A percentile compares a stretch with the other conserved stretches of the same genome.
These are phyloP conservation scores for Tetraneura akinire DNA, from an alignment of 1,140 invertebrate species.

Conservation along the genomic window DNA sequence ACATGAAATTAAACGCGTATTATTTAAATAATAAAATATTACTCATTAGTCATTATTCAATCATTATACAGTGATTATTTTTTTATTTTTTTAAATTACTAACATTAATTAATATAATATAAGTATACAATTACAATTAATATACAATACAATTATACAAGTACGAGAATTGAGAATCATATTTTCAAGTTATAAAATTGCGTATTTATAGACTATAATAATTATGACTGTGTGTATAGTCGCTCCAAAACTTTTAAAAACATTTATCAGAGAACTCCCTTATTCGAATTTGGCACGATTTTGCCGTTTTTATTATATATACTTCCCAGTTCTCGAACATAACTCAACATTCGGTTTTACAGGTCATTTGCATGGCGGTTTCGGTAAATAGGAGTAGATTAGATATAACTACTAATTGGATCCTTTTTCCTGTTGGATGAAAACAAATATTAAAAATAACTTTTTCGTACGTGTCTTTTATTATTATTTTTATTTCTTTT, in stretches of 20 bases:
- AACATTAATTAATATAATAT: too few relatives aligned
- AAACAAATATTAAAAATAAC: constrained; percentile 26
- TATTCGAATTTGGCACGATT: constrained; percentile 26
- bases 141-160: too few relatives aligned
- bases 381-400: constrained; percentile 8
- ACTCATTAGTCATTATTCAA: too few relatives aligned
- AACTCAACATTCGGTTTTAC: neutral
- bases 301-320: neutral
- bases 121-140: too few relatives aligned
- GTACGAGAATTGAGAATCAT: neutral
- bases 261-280: constrained; percentile 10
- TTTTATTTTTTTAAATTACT: too few relatives aligned
- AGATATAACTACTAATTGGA: constrained; percentile 37
- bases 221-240: neutral
- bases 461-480: neutral
- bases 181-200: neutral
- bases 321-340: constrained; percentile 27
- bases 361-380: constrained; percentile 7
- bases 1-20: too few relatives aligned
- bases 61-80: too few relatives aligned
- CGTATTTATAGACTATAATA: constrained; percentile 18
- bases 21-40: too few relatives aligned
- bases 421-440: neutral
- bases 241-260: too few relatives aligned
- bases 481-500: constrained; percentile 21